Evolutionary conservation across 2,797 vertebrate genomes (phyloP).

Genomic region (Etheostoma perlongum): DNA sequence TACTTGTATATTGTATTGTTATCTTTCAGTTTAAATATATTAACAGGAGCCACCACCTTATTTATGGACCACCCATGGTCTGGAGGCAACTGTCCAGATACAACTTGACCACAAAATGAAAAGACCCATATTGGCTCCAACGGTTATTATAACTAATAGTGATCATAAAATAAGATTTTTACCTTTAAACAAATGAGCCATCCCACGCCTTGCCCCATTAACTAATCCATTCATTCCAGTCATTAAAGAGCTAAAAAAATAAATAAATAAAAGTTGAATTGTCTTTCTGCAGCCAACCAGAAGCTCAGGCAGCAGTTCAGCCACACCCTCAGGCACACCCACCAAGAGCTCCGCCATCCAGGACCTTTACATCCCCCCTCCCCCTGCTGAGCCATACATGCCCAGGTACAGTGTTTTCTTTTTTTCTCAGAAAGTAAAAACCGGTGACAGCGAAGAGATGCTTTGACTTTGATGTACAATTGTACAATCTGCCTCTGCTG

Average conservation of each 20-base stretch:
- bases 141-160: too few species aligned
- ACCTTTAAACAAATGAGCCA: too few species aligned
- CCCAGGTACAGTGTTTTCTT: constrained; percentile 87
- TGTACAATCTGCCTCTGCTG: constrained; percentile 46
- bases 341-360: constrained; percentile 97
- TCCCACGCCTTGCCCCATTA: neutral
- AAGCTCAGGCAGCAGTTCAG: constrained; percentile 96
- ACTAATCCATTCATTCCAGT: neutral
- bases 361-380: constrained; percentile 97
- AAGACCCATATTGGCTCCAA: neutral
- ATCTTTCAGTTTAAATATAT: neutral
- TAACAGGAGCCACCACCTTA: neutral
- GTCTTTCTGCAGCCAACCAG: constrained; percentile 90
- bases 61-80: neutral
- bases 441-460: neutral
- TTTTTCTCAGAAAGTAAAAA: neutral
- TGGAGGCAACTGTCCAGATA: neutral
- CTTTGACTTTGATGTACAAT: constrained; percentile 22
- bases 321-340: constrained; percentile 95
- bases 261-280: neutral
- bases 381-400: constrained; percentile 94
- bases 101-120: neutral
- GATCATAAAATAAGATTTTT: too few species aligned
- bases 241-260: neutral
- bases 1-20: neutral